Evolutionary conservation across 2,888 invertebrate species (phyloP).

Genomic region (Agrilus cyanescens): DNA sequence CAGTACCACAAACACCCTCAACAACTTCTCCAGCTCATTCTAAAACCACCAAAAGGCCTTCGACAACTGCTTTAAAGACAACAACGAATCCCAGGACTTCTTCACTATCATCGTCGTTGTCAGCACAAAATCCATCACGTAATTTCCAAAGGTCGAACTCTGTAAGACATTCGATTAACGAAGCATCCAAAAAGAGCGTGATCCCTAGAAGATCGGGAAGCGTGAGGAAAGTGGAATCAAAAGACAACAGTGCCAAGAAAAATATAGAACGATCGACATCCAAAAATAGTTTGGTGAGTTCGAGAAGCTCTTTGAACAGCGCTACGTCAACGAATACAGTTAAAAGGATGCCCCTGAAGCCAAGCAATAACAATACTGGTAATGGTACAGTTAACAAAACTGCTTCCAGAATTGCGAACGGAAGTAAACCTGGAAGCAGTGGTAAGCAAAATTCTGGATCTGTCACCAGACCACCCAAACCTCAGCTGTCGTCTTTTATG

Average conservation of each 20-base stretch:
- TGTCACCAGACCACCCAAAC: constrained; percentile 29
- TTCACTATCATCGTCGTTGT: constrained; percentile 12
- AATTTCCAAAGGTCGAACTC: constrained; percentile 23
- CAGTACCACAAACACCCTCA: constrained; percentile 1
- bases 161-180: constrained; percentile 19
- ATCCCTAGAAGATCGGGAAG: constrained; percentile 33
- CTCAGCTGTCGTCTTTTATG: constrained; percentile 53
- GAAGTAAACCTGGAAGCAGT: constrained; percentile 21
- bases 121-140: constrained; percentile 23
- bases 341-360: constrained; percentile 46
- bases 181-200: constrained; percentile 25
- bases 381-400: constrained; percentile 13
- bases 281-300: constrained; percentile 67
- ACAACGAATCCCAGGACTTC: constrained; percentile 9
- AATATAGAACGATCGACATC: constrained; percentile 69
- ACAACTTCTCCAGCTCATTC: constrained; percentile 2
- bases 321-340: constrained; percentile 69
- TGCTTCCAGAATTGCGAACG: constrained; percentile 18
- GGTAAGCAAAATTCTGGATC: constrained; percentile 22
- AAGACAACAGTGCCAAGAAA: constrained; percentile 28
- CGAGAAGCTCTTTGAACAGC: constrained; percentile 73
- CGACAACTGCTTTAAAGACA: not conserved
- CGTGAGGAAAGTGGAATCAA: constrained; percentile 31
- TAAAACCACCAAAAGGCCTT: constrained; percentile 7
- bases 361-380: constrained; percentile 26